Conservation (phyloP, 2,888 invertebrate genomes). For the Sphaeridia pumilis region DNA sequence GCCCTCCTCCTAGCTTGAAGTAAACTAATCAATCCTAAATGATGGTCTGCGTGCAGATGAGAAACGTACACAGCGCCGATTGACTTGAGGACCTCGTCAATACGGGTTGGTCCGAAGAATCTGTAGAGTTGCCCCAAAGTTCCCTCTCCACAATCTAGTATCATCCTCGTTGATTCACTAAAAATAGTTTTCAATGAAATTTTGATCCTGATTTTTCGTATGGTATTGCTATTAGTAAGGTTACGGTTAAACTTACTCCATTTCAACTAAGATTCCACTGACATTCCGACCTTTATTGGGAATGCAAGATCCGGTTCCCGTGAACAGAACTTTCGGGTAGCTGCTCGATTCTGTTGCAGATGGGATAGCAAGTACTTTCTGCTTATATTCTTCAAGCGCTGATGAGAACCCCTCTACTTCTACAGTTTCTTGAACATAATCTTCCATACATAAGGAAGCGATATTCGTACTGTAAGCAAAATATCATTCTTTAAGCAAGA, state of each 20-base stretch:
- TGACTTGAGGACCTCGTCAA: conserved; percentile 51
- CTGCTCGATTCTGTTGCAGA: conserved; percentile 32
- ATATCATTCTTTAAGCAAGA: not conserved
- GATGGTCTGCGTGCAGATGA: conserved; percentile 96
- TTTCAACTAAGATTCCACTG: conserved; percentile 64
- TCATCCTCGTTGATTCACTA: conserved; percentile 52
- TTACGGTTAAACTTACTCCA: conserved; percentile 52
- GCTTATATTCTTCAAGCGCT: conserved; percentile 49
- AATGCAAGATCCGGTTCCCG: conserved; percentile 89
- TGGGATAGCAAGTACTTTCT: conserved; percentile 19
- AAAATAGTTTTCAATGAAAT: too few species aligned
- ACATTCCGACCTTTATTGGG: conserved; percentile 88
- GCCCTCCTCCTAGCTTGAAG: conserved; percentile 53
- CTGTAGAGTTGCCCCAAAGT: conserved; percentile 75
- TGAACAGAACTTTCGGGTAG: conserved; percentile 69
- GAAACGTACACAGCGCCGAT: conserved; percentile 69
- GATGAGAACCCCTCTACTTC: conserved; percentile 51
- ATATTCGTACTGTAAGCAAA: conserved; percentile 5
- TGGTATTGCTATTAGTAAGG: too few species aligned
- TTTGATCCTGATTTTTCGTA: too few species aligned
- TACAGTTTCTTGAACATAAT: conserved; percentile 58
- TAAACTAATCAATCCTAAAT: conserved; percentile 69
- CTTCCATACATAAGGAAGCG: conserved; percentile 42
- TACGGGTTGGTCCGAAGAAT: conserved; percentile 60
- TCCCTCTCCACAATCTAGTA: conserved; percentile 94